These are phyloP conservation scores for Temnothorax longispinosus DNA, from an alignment of 1,140 invertebrate species.

Conservation along the genomic window DNA sequence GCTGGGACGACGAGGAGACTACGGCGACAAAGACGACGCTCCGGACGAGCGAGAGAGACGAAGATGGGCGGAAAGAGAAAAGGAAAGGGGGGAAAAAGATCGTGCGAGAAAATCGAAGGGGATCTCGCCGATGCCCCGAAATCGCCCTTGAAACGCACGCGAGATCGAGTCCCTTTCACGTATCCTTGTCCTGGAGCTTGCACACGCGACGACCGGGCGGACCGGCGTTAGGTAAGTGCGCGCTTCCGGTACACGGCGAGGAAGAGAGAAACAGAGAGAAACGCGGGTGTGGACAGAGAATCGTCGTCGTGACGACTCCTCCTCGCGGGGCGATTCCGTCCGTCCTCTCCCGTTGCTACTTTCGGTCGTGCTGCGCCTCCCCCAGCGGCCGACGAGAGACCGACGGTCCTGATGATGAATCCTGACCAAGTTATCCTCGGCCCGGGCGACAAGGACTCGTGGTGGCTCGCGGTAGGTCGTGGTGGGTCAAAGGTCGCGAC, in stretches of 20 bases:
- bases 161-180: conserved; percentile 8
- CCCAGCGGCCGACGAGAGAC: not conserved
- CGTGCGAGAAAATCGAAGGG: not conserved
- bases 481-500: conserved; percentile 51
- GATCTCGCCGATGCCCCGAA: no score
- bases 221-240: not conserved
- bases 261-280: not conserved
- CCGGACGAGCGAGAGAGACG: conserved; percentile 47
- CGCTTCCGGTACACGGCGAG: not conserved
- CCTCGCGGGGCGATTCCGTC: not conserved
- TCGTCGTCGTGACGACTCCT: conserved; percentile 3
- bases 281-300: conserved; percentile 34
- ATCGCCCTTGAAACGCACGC: not conserved
- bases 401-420: conserved; percentile 23
- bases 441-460: not conserved
- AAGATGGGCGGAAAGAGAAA: conserved; percentile 4
- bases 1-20: conserved; percentile 57
- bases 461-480: conserved; percentile 15
- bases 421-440: not conserved
- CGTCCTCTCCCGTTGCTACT: not conserved
- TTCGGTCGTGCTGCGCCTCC: not conserved
- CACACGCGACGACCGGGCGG: conserved; percentile 2
- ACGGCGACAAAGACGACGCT: conserved; percentile 54
- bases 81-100: not conserved
- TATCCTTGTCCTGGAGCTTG: not conserved